Evolutionary conservation across 2,113 vertebrate species (phyloP).

Genomic region (Phocoena sinus): DNA sequence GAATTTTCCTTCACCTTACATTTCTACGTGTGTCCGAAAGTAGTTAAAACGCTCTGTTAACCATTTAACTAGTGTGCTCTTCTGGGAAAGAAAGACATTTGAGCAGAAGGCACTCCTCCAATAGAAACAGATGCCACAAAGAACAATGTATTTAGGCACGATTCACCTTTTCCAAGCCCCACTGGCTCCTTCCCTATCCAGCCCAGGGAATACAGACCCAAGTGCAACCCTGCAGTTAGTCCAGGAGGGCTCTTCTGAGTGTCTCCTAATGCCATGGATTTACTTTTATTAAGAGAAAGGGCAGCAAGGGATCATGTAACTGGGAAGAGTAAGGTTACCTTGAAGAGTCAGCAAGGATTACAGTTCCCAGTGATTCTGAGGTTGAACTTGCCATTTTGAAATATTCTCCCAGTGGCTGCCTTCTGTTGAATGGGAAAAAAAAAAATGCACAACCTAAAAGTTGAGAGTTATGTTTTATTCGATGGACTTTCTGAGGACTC

Average conservation of each 20-base stretch:
- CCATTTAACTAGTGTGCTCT: background rate
- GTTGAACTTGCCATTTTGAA: background rate
- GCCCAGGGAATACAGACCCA: background rate
- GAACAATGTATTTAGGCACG: background rate
- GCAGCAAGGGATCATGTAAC: background rate
- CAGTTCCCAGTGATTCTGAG: background rate
- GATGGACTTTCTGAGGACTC: background rate
- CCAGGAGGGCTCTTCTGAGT: background rate
- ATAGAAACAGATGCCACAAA: slow-evolving; percentile 6
- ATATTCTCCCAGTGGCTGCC: background rate
- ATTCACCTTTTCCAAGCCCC: slow-evolving; percentile 7
- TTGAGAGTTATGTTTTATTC: background rate
- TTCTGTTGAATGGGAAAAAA: background rate
- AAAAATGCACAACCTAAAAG: background rate
- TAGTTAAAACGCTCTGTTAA: background rate
- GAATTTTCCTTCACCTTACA: background rate
- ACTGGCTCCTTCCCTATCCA: background rate
- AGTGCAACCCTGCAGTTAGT: background rate
- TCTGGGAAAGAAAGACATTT: background rate
- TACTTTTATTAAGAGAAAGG: slow-evolving; percentile 16
- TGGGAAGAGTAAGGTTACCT: background rate
- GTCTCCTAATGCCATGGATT: background rate
- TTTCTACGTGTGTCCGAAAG: background rate
- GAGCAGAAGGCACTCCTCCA: background rate
- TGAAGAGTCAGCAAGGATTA: background rate